These are phyloP conservation scores for Drosophila kikkawai DNA, from an alignment of 1,140 invertebrate species.

Conservation along the genomic window DNA sequence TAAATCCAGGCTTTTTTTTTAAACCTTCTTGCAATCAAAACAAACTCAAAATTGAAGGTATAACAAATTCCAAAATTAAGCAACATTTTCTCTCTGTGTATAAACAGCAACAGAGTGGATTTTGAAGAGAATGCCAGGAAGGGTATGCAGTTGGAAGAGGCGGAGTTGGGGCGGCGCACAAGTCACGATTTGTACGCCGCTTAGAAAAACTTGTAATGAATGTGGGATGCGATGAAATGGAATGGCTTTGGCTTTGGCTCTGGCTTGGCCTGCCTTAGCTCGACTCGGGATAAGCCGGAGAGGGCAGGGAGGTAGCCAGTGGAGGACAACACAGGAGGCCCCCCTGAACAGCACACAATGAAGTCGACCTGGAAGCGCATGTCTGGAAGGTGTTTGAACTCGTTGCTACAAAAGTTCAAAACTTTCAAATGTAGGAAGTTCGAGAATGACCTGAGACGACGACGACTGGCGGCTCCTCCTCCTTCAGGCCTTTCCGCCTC, in stretches of 20 bases:
- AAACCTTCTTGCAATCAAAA: background rate
- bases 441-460: conserved; percentile 35
- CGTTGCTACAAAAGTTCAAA: conserved; percentile 54
- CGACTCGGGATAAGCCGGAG: conserved; percentile 2
- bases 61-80: background rate
- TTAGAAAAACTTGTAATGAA: conserved; percentile 76
- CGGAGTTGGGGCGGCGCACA: conserved; percentile 29
- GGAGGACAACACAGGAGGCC: conserved; percentile 35
- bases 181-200: conserved; percentile 75
- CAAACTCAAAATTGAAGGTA: background rate
- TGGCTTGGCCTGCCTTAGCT: conserved; percentile 1
- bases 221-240: conserved; percentile 49
- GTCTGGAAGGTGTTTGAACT: conserved; percentile 68
- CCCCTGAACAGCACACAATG: conserved; percentile 41
- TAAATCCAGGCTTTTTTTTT: too few relatives aligned
- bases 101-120: conserved; percentile 22
- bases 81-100: background rate
- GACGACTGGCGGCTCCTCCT: background rate
- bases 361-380: conserved; percentile 56
- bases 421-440: conserved; percentile 54
- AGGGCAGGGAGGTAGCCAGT: background rate
- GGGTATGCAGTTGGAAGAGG: background rate
- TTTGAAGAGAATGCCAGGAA: conserved; percentile 11
- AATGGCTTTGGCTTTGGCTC: conserved; percentile 30
- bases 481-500: background rate